phyloP scores from a whole-genome alignment of 2,113 vertebrate species.

The Odontesthes bonariensis region DNA sequence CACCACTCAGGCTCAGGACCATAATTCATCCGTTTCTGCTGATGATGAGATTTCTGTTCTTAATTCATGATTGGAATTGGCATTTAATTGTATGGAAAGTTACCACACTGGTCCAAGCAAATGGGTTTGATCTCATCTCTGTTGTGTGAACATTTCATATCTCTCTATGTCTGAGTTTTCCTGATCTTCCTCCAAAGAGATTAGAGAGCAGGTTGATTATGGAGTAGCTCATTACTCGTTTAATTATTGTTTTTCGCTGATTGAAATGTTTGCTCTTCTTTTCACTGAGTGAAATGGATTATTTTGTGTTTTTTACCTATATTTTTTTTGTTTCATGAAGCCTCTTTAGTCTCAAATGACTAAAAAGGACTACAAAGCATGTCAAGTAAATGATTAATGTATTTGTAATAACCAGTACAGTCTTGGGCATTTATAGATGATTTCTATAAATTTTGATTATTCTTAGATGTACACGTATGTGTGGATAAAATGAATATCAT shows the following conservation, averaged over 20 bases:
- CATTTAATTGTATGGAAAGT: slow-evolving; percentile 65
- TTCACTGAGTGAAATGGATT: slow-evolving; percentile 43
- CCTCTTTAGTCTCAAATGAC: not conserved
- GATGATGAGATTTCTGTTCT: slow-evolving; percentile 57
- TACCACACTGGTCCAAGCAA: slow-evolving; percentile 46
- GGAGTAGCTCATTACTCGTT: slow-evolving; percentile 67
- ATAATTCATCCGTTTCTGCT: slow-evolving; percentile 56
- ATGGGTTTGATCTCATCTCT: slow-evolving; percentile 51
- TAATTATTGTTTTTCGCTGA: slow-evolving; percentile 64
- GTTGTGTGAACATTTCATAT: slow-evolving; percentile 52
- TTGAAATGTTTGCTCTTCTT: slow-evolving; percentile 50
- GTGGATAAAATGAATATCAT: slow-evolving; percentile 17
- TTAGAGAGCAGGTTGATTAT: slow-evolving; percentile 64
- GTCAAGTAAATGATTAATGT: not conserved
- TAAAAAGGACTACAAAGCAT: not conserved
- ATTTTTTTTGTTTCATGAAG: slow-evolving; percentile 29
- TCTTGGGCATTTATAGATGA: not conserved
- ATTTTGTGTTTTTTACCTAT: slow-evolving; percentile 29
- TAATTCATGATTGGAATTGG: slow-evolving; percentile 58
- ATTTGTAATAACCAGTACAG: not conserved
- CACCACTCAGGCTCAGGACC: slow-evolving; percentile 43
- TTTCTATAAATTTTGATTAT: not conserved
- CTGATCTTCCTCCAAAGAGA: slow-evolving; percentile 52
- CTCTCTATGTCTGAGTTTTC: slow-evolving; percentile 41
- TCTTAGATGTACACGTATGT: not conserved